Evolutionary conservation across 2,888 invertebrate genomes (phyloP).

Genomic region (Pollenia amentaria): DNA sequence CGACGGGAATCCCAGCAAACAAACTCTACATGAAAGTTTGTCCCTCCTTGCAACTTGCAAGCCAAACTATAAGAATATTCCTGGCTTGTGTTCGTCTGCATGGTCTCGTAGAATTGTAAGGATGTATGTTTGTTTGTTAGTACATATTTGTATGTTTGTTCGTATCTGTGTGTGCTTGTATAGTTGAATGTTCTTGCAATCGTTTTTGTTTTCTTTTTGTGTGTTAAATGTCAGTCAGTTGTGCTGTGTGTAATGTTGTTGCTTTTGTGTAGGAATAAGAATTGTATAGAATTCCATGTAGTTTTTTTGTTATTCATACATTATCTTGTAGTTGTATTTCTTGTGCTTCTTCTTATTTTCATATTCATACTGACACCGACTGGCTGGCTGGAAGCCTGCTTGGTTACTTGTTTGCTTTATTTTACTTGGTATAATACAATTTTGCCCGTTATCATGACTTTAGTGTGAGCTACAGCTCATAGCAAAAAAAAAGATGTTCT

Average conservation of each 20-base stretch:
- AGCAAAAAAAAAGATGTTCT: too few relatives aligned
- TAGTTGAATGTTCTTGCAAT: slow-evolving; percentile 4
- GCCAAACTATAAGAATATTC: slow-evolving; percentile 34
- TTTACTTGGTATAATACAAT: not conserved
- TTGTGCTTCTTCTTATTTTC: slow-evolving; percentile 35
- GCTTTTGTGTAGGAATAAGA: slow-evolving; percentile 52
- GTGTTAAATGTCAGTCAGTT: slow-evolving; percentile 58
- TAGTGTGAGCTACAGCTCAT: slow-evolving; percentile 37
- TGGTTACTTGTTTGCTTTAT: slow-evolving; percentile 4
- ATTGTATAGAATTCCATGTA: slow-evolving; percentile 62
- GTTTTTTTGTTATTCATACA: not conserved
- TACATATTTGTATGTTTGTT: not conserved
- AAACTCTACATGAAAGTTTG: not conserved
- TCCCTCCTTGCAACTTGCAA: slow-evolving; percentile 55
- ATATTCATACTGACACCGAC: slow-evolving; percentile 31
- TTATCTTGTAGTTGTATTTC: slow-evolving; percentile 33
- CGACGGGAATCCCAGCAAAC: too few relatives aligned
- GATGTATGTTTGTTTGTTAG: not conserved
- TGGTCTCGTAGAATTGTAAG: not conserved
- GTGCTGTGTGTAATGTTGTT: slow-evolving; percentile 12
- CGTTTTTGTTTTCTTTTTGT: slow-evolving; percentile 42
- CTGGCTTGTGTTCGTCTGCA: not conserved
- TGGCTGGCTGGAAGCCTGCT: slow-evolving; percentile 16
- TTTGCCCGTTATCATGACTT: slow-evolving; percentile 36
- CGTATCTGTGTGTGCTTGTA: not conserved